phyloP scores from a whole-genome alignment of 1,140 invertebrate species.

The Trialeurodes vaporariorum region DNA sequence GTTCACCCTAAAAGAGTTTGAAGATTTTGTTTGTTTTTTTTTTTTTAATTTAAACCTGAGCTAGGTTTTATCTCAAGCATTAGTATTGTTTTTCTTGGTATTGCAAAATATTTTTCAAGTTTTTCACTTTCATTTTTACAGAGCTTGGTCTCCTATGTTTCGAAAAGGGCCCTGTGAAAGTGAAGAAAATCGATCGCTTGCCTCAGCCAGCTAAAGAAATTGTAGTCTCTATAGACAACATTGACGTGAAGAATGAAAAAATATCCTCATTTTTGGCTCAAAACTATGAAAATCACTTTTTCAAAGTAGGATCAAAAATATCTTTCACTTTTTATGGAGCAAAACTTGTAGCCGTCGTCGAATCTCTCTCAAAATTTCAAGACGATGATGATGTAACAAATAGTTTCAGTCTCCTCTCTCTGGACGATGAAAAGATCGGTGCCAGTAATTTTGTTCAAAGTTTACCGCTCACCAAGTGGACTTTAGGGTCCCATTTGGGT shows the following conservation, averaged over 20 bases:
- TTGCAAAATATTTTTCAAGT: no score
- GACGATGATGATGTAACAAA: not conserved
- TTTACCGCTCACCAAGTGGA: not conserved
- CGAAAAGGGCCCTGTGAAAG: not conserved
- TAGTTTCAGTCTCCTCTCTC: not conserved
- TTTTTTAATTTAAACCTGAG: no score
- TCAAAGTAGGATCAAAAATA: not conserved
- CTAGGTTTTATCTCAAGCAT: no score
- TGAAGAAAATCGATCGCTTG: not conserved
- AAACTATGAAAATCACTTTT: not conserved
- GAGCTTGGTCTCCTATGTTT: no score
- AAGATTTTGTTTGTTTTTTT: no score
- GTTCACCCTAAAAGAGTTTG: no score
- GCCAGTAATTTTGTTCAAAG: not conserved
- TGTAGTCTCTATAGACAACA: not conserved
- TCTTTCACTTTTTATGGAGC: not conserved
- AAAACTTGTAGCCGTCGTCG: not conserved
- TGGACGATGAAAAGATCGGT: not conserved
- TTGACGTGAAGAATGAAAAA: not conserved
- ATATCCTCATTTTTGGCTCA: not conserved
- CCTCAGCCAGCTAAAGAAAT: not conserved
- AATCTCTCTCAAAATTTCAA: not conserved
- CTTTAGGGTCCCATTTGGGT: not conserved
- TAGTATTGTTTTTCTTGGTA: no score
- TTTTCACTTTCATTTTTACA: no score